Evolutionary conservation across 2,888 invertebrate genomes (phyloP), one percentile per base, ranked within the genome.

Genomic region (Platycheirus rosarum): DNA sequence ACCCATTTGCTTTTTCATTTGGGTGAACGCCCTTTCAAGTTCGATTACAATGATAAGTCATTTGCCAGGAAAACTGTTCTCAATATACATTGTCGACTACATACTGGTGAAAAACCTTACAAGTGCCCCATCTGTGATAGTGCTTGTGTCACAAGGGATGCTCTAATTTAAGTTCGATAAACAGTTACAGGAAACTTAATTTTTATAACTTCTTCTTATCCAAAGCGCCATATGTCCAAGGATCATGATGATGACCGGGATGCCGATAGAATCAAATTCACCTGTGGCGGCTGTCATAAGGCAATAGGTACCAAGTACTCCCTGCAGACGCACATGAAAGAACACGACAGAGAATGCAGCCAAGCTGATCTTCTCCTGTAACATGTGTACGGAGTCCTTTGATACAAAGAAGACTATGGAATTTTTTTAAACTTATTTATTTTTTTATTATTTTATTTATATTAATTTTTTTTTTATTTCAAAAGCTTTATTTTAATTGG

Each of bases 11-110:
- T 77, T 26, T 79, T 78, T 8, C 85, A 85, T 20, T 84, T 78
- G 6, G 84, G 85, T 1, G 85, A 84, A 48, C 85, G 85, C 0
- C 79, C 84, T 2, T 85, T 73, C 48, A 71, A 68, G 29, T 85
- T 85, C n/a, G 84, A 85, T 16, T 70, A 84, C 46, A 85, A 85
- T 57, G 84, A 76, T 29, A 85, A 85, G 40, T 63, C 84, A 8
- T 85, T 85, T 80, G 63, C 77, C 9, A 70, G 84, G 2, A 84
- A 76, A 32, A 78, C 71, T 11, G 78, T 85, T n/a, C 75, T 85
- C 6, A 84, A 74, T 13, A 80, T 85, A 3, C 85, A 85, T 42
- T 77, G 71, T 11, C 16, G 85, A n/a, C 32, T 84, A 37, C 85
- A 85, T 46, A 84, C 84, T 2, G 84, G 84, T 0, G 79, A 85